Base-by-base conservation (phyloP, 30 jellyfish, hydroid and myxozoan species). In the Morbakka virulenta region DNA sequence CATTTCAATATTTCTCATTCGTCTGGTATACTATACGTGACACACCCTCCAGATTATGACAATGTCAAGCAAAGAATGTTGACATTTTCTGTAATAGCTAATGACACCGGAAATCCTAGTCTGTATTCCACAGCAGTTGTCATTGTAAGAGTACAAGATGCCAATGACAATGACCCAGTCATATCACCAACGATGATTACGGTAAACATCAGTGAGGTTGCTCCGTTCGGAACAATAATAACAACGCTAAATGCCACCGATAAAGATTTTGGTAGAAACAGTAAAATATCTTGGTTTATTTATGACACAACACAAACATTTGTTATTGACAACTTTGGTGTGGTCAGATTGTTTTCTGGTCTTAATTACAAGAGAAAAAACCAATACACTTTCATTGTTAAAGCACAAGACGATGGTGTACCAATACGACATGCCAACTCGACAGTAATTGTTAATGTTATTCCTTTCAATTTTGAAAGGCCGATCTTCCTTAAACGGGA, bases 101-200 rank as follows among this genome's bases (percentile, higher is more conserved):
- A 67, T 22, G 95, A 91, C 71, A 79, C 91, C 17, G 88, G 85
- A 4, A 35, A 67, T 41, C 81, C 69, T 21, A 74, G 53, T 69
- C 65, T 91, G 26, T 70, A 27, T 28, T 95, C 95, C 4, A 71
- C 83, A 48, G 35, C 88, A 65, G 71, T 72, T 28, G 95, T 91
- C 3, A 12, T 33, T 14, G 88, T 91, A 32, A 36, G 74, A 6
- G 62, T 91, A 23, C n/a, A 74, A 13, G 98, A 91, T 66, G 72
- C 30, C 50, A 91, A 91, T 52, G 98, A 91, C 35, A 91, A 91
- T 52, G 35, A 36, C 2, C 98, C 98, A 13, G 52, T 71, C 14
- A 89, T 89, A n/a, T 85, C 62, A 35, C 27, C 41, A 64, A 12
- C 86, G 2, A 49, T 21, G 6, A 65, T 53, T 69, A 29, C 52